Base-by-base conservation (phyloP, 2,888 invertebrate species). In the Kuschelorhynchus macadamiae region DNA sequence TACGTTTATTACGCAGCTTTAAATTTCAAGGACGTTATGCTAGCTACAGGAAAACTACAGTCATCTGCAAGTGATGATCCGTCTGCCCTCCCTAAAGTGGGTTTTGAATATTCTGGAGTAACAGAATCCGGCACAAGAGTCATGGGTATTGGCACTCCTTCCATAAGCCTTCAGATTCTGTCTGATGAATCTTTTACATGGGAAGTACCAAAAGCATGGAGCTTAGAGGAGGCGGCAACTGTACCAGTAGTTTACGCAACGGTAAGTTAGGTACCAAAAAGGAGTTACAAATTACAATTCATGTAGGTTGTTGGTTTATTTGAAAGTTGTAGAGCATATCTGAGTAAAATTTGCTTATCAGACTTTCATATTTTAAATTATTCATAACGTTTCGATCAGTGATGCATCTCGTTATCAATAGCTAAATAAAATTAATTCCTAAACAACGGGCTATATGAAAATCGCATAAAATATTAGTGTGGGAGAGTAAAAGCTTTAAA, bases 11-110 rank as follows among this genome's bases (percentile, higher is more conserved):
- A 93, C 84, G 92, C 96, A 1, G 93, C 96, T 36, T 88, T 98
- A 70, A 98, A 98, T 86, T 97, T 97, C 91, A 90, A 96, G 74
- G 97, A 98, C 84, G 90, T 97, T 71, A 97, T 98, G 97, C 85
- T 97, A 78, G 96, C 97, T 25, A 94, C 94, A 20, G 97, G 97
- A 74, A 96, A 96, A 85, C 87, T 97, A 72, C 93, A 96, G 56
- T 93, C 95, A 11, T 95, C 96, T 86, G 94, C 95, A 56, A 87
- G 96, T 67, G 96, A 96, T n/a, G 94, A 91, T 78, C 85, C 92
- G 66, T 91, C 91, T 39, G 89, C 88, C 68, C n/a, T n/a, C n/a
- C 86, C 92, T 85, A 96, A 97, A 73, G 95, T 96, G 82, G 97
- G 97, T 21, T 85, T 96, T 75, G 97, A 97, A 83, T 96, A 96